Evolutionary conservation across 2,888 invertebrate genomes (phyloP).

Genomic region (Aproaerema taeniolella): DNA sequence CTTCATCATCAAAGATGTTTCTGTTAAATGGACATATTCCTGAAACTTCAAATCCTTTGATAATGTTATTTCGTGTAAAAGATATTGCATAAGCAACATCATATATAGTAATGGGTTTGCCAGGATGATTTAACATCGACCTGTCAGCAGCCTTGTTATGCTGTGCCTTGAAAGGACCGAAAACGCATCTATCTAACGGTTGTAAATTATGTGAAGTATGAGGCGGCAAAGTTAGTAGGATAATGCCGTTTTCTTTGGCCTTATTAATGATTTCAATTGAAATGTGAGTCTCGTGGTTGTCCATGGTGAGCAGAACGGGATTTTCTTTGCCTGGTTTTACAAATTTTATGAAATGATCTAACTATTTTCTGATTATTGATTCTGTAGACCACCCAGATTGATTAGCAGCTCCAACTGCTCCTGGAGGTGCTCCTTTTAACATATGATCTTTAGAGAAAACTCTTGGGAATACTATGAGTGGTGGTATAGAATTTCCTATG

Average conservation of each 20-base stretch:
- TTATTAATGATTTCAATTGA: constrained; percentile 11
- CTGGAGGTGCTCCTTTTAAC: constrained; percentile 24
- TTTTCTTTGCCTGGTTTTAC: not conserved
- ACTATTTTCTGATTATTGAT: constrained; percentile 21
- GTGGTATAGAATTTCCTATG: constrained; percentile 29
- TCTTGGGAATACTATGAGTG: constrained; percentile 30
- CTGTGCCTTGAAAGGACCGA: constrained; percentile 29
- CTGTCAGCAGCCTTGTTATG: constrained; percentile 25
- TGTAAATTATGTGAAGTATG: constrained; percentile 31
- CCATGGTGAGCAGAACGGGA: not conserved
- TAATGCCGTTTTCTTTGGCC: constrained; percentile 31
- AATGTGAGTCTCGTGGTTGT: not conserved
- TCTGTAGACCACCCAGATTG: constrained; percentile 30
- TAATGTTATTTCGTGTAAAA: constrained; percentile 16
- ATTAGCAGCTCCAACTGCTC: constrained; percentile 26
- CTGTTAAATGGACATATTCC: constrained; percentile 28
- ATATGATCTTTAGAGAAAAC: constrained; percentile 25
- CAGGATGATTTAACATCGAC: constrained; percentile 31
- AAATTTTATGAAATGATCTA: constrained; percentile 27
- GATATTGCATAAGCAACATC: constrained; percentile 29
- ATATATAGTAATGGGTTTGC: constrained; percentile 30
- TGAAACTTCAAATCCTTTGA: constrained; percentile 25
- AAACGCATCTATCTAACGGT: constrained; percentile 28
- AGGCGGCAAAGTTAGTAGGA: constrained; percentile 38
- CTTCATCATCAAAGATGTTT: constrained; percentile 25